Base-by-base conservation (phyloP, 2,888 invertebrate genomes). In the Morinoia aosen region DNA sequence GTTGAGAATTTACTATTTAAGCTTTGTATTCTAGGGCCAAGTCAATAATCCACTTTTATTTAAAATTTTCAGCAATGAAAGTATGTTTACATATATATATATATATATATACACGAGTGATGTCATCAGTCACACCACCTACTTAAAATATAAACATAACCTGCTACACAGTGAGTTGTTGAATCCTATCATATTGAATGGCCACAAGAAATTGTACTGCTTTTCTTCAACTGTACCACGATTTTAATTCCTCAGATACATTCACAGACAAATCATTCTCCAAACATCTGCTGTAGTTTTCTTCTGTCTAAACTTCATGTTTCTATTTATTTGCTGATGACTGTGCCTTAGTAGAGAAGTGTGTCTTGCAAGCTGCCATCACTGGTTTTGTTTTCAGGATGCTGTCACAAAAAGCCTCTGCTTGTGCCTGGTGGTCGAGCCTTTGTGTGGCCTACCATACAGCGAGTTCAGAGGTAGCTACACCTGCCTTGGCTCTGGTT, bases 341-440 rank as follows among this genome's bases (percentile, higher is more conserved):
- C 40, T 76, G 76, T 90, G 40, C 25, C 40, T 40, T 40, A 90
- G 90, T 48, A 90, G 40, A 48, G 2, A 16, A 39, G 90, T 90
- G 90, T 90, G 90, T 90, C 90, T 19, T 90, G 90, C 48, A 48
- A 90, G 90, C 48, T 90, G 90, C 90, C 93, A 93, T 93, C 93
- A 93, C 57, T 93, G 93, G 40, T 93, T 93, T 93, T 93, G 93
- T 93, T 93, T 97, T 64, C 97, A 99, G 99, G 99, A 98, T 99
- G 99, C 97, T 99, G 99, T 97, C 99, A 99, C 97, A 98, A 98
- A 97, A 99, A 99, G 97, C 99, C 99, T 90, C 98, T 99, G 95
- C 97, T 99, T 97, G 99, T 99, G 95, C 99, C 99, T 90, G 99
- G 99, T 96, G 99, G 99, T 19, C 98, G 99, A 95, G 99, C 99